Base-by-base conservation (phyloP, 2,113 vertebrate species). In the Glareola pratincola region DNA sequence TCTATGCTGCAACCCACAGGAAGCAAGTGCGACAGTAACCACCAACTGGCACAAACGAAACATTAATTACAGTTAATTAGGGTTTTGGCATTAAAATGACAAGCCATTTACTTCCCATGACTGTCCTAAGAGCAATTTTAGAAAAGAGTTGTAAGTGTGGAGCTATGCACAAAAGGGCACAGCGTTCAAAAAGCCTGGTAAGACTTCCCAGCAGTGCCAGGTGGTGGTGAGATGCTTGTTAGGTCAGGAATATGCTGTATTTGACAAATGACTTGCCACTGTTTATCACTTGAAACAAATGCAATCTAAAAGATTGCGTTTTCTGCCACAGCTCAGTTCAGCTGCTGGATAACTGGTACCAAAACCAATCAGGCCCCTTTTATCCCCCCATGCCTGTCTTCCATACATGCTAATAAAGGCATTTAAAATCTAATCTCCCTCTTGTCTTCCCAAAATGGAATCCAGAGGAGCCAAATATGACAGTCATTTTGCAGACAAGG, bases 381-480 rank as follows among this genome's bases (percentile, higher is more conserved):
- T 79, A 94, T 91, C 74, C 60, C 74, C 57, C 62, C 43, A 64
- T 32, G 75, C 34, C 53, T 77, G 30, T 43, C 88, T 93, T 83
- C 92, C 48, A 77, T 10, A 75, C 72, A 57, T 75, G 56, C 73
- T 94, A 95, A 93, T 73, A 90, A 85, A 89, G 71, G 88, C 84
- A 83, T 88, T 94, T 93, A 91, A 85, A 95, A 96, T 80, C 92
- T 95, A 85, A 96, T 97, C 84, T 93, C 77, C 63, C 74, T 87
- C 87, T 95, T 66, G 62, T 91, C 91, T 92, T 91, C 94, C 84
- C 68, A 80, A 96, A 96, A 93, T 60, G 91, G 96, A 95, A 96
- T 88, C 92, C 78, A 79, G 69, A 90, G 59, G 86, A 90, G 91
- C 45, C 92, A 93, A 96, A 95, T 77, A 51, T 69, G 91, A 94